Percentiles rank a stretch among this genome's conserved stretches.
These are phyloP conservation scores for Hormaphis cornu DNA, from an alignment of 1,140 invertebrate genomes.

Conservation along the genomic window DNA sequence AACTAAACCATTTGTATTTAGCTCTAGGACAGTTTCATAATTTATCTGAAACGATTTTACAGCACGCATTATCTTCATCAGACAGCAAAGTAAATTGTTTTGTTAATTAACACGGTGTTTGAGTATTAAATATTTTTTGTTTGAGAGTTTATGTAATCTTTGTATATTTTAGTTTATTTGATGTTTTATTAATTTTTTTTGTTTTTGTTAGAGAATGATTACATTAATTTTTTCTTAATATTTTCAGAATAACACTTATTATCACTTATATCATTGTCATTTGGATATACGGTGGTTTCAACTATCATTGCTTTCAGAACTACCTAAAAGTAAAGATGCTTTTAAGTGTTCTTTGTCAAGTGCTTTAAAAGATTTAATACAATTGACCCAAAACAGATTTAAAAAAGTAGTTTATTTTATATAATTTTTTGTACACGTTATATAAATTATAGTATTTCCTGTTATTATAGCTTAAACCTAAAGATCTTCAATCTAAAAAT, in stretches of 20 bases:
- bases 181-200: background rate
- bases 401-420: constrained; percentile 19
- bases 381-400: constrained; percentile 2
- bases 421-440: background rate
- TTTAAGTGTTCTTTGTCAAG: background rate
- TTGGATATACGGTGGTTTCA: constrained; percentile 18
- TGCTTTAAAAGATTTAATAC: constrained; percentile 1
- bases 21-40: constrained; percentile 6
- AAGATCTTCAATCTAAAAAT: background rate
- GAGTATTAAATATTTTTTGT: background rate
- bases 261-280: constrained; percentile 25
- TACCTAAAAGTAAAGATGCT: constrained; percentile 5
- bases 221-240: background rate
- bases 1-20: constrained; percentile 1
- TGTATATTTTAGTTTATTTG: background rate
- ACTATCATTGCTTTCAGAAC: background rate
- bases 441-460: background rate
- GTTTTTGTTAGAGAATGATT: too few relatives aligned
- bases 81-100: background rate
- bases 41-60: constrained; percentile 8
- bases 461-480: background rate
- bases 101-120: background rate
- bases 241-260: constrained; percentile 21
- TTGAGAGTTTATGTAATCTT: background rate
- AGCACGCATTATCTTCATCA: constrained; percentile 3